Evolutionary conservation across 2,888 invertebrate genomes (phyloP).

Genomic region (Quadriops clusia): DNA sequence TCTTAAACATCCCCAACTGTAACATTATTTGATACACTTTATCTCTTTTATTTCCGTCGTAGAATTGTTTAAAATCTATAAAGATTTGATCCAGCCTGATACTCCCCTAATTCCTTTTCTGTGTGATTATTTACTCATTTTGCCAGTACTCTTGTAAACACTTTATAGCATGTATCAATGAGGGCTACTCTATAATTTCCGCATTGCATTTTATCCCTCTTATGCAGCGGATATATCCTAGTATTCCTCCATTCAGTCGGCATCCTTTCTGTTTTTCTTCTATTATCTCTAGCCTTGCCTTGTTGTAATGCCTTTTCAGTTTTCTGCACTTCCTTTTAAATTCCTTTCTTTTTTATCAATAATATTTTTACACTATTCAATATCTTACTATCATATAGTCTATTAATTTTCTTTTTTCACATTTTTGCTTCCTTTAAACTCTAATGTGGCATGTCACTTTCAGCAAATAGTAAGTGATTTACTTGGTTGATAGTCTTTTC

Average conservation of each 20-base stretch:
- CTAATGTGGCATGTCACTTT: not conserved
- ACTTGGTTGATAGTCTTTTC: constrained; percentile 8
- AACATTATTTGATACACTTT: not conserved
- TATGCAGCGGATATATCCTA: not conserved
- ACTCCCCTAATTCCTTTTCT: not conserved
- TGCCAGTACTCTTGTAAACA: not conserved
- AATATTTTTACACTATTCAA: constrained; percentile 1
- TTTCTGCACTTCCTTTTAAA: not conserved
- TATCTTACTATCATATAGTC: not conserved
- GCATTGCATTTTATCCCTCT: constrained; percentile 3
- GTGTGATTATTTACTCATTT: not conserved
- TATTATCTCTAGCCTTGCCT: not conserved
- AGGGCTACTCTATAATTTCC: constrained; percentile 5
- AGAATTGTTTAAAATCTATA: not conserved
- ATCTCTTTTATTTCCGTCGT: not conserved
- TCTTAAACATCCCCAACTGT: not conserved
- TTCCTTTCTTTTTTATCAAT: constrained; percentile 1
- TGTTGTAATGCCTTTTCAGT: not conserved
- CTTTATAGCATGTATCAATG: not conserved
- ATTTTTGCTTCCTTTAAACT: not conserved
- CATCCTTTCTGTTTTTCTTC: not conserved
- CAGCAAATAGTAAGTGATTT: constrained; percentile 8
- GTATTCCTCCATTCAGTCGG: not conserved
- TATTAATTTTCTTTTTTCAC: not conserved
- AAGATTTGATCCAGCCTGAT: not conserved